phyloP scores from a whole-genome alignment of 2,113 vertebrate species.

The Oreochromis niloticus region DNA sequence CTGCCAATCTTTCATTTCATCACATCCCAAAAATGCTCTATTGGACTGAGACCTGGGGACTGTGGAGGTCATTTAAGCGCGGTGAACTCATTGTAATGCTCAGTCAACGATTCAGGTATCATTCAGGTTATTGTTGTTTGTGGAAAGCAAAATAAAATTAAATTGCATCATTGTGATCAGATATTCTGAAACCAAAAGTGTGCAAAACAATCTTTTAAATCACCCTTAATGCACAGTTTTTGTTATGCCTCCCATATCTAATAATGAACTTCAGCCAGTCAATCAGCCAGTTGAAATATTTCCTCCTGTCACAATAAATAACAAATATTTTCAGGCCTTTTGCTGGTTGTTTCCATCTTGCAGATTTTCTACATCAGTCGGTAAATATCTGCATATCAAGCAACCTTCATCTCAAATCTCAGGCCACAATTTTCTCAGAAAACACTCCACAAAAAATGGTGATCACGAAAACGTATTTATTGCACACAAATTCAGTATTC shows the following conservation, averaged over 20 bases:
- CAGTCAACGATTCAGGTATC: too few species aligned
- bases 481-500: slow-evolving; percentile 29
- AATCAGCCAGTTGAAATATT: background rate
- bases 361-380: background rate
- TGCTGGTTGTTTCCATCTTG: background rate
- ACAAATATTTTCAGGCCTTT: background rate
- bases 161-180: background rate
- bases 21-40: background rate
- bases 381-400: background rate
- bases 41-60: background rate
- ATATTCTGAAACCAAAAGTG: background rate
- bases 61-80: background rate
- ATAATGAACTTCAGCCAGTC: background rate
- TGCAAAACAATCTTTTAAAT: background rate
- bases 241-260: background rate
- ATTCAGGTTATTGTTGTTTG: background rate
- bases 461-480: slow-evolving; percentile 27
- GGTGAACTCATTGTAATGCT: background rate
- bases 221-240: background rate
- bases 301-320: background rate
- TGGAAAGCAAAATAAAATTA: background rate
- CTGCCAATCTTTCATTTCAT: background rate
- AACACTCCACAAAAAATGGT: background rate
- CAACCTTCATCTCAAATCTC: background rate
- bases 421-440: background rate